Evolutionary conservation across 2,888 invertebrate genomes (phyloP).

Genomic region (Dermolepida albohirtum): DNA sequence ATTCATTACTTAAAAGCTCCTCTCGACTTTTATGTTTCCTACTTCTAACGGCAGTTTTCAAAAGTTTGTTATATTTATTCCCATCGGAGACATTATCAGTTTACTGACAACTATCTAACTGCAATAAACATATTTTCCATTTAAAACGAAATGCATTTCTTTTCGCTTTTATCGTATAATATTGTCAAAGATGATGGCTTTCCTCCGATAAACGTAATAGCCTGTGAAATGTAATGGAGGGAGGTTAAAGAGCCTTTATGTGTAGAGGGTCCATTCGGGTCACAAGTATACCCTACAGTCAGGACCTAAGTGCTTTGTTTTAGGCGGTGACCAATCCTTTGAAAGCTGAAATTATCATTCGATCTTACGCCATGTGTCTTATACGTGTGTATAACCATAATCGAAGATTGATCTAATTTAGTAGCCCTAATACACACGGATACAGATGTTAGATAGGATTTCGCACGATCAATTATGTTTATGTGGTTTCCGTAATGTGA

Average conservation of each 20-base stretch:
- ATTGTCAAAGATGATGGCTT: constrained; percentile 29
- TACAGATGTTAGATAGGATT: constrained; percentile 29
- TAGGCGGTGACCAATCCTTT: constrained; percentile 30
- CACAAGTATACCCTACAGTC: constrained; percentile 20
- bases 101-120: constrained; percentile 6
- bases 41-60: too few relatives aligned
- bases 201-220: constrained; percentile 35
- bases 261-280: constrained; percentile 24
- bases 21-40: too few relatives aligned
- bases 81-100: neutral
- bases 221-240: constrained; percentile 34
- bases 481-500: constrained; percentile 17
- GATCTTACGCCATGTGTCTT: constrained; percentile 16
- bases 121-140: constrained; percentile 13
- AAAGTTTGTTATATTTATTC: neutral
- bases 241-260: constrained; percentile 29
- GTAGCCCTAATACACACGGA: constrained; percentile 18
- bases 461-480: constrained; percentile 28
- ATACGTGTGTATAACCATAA: constrained; percentile 7
- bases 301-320: constrained; percentile 34
- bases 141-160: constrained; percentile 14
- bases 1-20: too few relatives aligned
- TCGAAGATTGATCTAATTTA: constrained; percentile 32
- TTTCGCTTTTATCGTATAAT: constrained; percentile 22
- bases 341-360: constrained; percentile 36